Conservation (phyloP, 2,113 vertebrate genomes). For the Lepisosteus oculatus region DNA sequence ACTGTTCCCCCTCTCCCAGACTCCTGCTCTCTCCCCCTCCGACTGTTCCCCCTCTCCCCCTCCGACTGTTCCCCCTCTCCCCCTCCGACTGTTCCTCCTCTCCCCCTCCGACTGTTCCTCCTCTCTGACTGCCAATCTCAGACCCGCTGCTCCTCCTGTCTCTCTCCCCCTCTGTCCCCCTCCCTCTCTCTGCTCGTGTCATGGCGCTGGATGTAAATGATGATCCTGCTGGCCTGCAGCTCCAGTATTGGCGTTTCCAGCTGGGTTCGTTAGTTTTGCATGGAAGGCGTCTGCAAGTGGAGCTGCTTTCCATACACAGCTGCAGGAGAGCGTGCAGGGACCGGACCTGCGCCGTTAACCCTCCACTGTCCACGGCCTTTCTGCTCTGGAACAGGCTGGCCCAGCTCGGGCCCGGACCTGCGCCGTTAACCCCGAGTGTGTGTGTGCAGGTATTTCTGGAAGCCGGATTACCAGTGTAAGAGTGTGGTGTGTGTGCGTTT, state of each 20-base stretch:
- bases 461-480: too few species aligned
- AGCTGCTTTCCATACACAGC: slow-evolving; percentile 13
- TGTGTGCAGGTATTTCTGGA: too few species aligned
- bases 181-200: background rate
- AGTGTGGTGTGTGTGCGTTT: too few species aligned
- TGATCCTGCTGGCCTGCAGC: background rate
- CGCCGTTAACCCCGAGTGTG: too few species aligned
- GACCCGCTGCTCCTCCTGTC: background rate
- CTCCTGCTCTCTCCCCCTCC: too few species aligned
- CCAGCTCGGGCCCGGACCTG: background rate
- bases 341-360: background rate
- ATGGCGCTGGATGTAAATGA: slow-evolving; percentile 18
- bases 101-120: too few species aligned
- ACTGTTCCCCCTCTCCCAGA: too few species aligned
- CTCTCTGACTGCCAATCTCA: too few species aligned
- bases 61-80: too few species aligned
- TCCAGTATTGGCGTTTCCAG: slow-evolving; percentile 3
- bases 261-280: slow-evolving; percentile 17
- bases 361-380: background rate
- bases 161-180: background rate
- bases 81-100: too few species aligned
- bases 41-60: too few species aligned
- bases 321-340: background rate
- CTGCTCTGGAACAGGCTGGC: background rate
- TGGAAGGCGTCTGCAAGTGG: slow-evolving; percentile 9